Conservation (phyloP, 2,888 invertebrate species). For the Ennomos fuscantarius region DNA sequence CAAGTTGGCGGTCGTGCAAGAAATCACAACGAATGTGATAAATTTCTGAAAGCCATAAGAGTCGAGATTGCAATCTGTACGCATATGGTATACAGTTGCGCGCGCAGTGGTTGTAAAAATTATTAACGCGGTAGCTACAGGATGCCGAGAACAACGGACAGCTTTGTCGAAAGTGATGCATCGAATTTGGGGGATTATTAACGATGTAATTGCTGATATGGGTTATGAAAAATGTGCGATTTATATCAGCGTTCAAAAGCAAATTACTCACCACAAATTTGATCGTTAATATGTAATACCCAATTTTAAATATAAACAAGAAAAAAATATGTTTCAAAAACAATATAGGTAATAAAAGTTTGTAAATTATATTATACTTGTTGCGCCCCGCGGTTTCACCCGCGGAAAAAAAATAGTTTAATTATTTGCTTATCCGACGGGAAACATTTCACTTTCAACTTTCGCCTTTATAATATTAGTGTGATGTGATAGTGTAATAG, state of each 20-base stretch:
- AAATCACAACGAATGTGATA: constrained; percentile 36
- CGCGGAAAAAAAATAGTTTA: too few relatives aligned
- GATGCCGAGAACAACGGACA: constrained; percentile 43
- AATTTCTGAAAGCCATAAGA: constrained; percentile 60
- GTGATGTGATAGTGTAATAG: too few relatives aligned
- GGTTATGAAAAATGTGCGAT: constrained; percentile 22
- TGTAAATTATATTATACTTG: constrained; percentile 21
- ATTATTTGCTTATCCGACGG: too few relatives aligned
- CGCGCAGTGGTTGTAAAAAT: constrained; percentile 57
- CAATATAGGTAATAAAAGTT: constrained; percentile 15
- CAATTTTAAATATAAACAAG: constrained; percentile 2
- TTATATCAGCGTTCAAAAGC: constrained; percentile 16
- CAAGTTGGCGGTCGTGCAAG: constrained; percentile 31
- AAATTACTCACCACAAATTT: constrained; percentile 18
- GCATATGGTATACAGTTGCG: constrained; percentile 69
- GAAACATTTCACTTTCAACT: too few relatives aligned
- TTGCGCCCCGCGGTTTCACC: too few relatives aligned
- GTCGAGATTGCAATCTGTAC: constrained; percentile 58
- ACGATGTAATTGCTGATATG: constrained; percentile 24
- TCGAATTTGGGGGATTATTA: constrained; percentile 24
- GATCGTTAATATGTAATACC: constrained; percentile 3
- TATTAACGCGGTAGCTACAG: constrained; percentile 44
- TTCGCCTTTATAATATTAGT: too few relatives aligned
- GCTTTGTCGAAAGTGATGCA: constrained; percentile 39
- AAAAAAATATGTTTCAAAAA: constrained; percentile 21